Conservation (phyloP, 92 coral and sea anemone genomes). For the Epizoanthus illoricatus region DNA sequence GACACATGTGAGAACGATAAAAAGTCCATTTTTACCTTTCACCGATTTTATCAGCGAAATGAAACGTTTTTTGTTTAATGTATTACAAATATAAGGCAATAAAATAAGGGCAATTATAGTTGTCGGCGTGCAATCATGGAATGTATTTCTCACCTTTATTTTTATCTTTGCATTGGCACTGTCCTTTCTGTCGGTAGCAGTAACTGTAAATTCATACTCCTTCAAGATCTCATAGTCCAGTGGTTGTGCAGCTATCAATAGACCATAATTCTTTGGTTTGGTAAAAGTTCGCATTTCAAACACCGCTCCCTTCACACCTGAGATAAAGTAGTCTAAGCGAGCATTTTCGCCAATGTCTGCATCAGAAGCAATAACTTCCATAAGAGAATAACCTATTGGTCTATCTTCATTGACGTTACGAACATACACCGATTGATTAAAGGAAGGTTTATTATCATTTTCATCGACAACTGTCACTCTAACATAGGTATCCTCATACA, state of each 20-base stretch:
- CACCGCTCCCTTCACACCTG: constrained; percentile 71
- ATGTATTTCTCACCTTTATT: constrained; percentile 52
- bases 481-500: constrained; percentile 48
- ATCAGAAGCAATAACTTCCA: constrained; percentile 65
- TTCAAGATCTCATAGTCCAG: constrained; percentile 70
- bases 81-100: too few relatives aligned
- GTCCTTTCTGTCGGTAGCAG: constrained; percentile 81
- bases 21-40: too few relatives aligned
- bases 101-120: too few relatives aligned
- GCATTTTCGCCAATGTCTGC: constrained; percentile 90
- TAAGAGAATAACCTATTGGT: constrained; percentile 55
- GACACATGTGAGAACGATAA: too few relatives aligned
- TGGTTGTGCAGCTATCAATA: constrained; percentile 63
- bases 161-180: constrained; percentile 55
- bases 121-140: too few relatives aligned
- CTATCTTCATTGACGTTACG: constrained; percentile 70
- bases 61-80: too few relatives aligned
- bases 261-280: constrained; percentile 55
- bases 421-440: constrained; percentile 50
- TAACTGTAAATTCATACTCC: constrained; percentile 59
- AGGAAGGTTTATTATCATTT: constrained; percentile 78
- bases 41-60: too few relatives aligned
- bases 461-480: constrained; percentile 74
- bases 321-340: constrained; percentile 69
- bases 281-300: constrained; percentile 70